Conservation (phyloP, 2,888 invertebrate species). For the Cosmia pyralina region DNA sequence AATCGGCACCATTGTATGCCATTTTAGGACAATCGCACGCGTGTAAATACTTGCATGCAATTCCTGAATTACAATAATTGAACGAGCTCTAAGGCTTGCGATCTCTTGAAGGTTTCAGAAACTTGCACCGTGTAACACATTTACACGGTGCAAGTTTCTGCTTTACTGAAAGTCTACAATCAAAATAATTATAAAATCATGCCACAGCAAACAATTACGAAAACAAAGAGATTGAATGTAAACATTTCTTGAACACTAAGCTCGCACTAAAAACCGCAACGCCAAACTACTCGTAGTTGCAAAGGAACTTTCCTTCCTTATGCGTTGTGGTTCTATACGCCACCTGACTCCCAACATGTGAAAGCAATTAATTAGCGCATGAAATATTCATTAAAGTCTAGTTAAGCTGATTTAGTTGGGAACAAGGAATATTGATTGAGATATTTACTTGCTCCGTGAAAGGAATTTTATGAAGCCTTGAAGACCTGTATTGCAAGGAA, state of each 20-base stretch:
- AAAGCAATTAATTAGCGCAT: slow-evolving; percentile 65
- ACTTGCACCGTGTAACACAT: not conserved
- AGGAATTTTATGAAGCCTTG: slow-evolving; percentile 7
- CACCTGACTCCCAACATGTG: slow-evolving; percentile 53
- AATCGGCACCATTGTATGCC: too few relatives aligned
- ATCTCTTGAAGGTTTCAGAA: not conserved
- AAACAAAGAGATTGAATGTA: not conserved
- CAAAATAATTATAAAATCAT: not conserved
- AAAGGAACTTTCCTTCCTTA: slow-evolving; percentile 49
- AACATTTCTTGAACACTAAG: slow-evolving; percentile 5
- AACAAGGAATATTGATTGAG: slow-evolving; percentile 40
- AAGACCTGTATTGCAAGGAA: not conserved
- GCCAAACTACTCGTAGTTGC: slow-evolving; percentile 36
- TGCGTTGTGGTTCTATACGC: slow-evolving; percentile 24
- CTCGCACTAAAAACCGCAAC: slow-evolving; percentile 33
- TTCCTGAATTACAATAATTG: not conserved
- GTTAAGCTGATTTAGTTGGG: slow-evolving; percentile 53
- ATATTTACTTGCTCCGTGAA: slow-evolving; percentile 13
- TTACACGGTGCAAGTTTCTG: too few relatives aligned
- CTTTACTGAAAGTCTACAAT: not conserved
- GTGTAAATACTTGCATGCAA: not conserved
- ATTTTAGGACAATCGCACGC: not conserved
- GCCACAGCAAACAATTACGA: not conserved
- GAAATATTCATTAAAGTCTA: slow-evolving; percentile 63
- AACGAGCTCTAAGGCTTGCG: not conserved